A percentile compares a stretch with the other conserved stretches of the same genome.
These are phyloP conservation scores for Mirounga angustirostris DNA, from an alignment of 2,113 vertebrate genomes.

Conservation along the genomic window DNA sequence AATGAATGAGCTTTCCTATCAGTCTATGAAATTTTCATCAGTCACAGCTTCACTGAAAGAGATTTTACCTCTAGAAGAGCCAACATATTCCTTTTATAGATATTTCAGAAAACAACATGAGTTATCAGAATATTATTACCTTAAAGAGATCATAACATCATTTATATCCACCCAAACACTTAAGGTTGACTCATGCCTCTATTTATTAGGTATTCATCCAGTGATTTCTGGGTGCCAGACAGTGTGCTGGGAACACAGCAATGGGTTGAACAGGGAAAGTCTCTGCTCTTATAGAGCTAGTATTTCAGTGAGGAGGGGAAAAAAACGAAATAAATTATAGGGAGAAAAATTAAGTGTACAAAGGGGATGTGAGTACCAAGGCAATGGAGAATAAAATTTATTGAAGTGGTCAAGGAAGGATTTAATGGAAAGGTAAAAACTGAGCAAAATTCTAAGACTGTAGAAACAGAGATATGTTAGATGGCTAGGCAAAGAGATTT, in stretches of 20 bases:
- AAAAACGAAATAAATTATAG: not conserved
- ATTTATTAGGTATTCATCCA: not conserved
- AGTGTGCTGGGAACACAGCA: not conserved
- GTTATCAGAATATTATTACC: slow-evolving; percentile 43
- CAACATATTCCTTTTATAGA: not conserved
- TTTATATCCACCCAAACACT: slow-evolving; percentile 15
- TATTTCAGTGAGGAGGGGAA: not conserved
- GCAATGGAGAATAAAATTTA: slow-evolving; percentile 10
- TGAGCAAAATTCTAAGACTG: slow-evolving; percentile 4
- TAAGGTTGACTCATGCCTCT: not conserved
- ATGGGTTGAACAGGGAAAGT: not conserved
- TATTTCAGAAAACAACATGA: slow-evolving; percentile 43
- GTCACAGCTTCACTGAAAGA: not conserved
- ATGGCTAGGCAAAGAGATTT: not conserved
- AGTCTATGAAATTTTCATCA: not conserved
- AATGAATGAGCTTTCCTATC: not conserved
- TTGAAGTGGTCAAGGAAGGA: not conserved
- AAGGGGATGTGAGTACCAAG: not conserved
- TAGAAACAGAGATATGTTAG: not conserved
- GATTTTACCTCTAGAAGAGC: not conserved
- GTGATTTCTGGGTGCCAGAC: not conserved
- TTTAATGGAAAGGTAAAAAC: slow-evolving; percentile 8
- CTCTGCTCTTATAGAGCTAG: not conserved
- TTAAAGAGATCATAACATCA: slow-evolving; percentile 13
- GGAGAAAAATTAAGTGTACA: not conserved